Conservation (phyloP, 2,888 invertebrate genomes). For the Hirudinaria manillensis region DNA sequence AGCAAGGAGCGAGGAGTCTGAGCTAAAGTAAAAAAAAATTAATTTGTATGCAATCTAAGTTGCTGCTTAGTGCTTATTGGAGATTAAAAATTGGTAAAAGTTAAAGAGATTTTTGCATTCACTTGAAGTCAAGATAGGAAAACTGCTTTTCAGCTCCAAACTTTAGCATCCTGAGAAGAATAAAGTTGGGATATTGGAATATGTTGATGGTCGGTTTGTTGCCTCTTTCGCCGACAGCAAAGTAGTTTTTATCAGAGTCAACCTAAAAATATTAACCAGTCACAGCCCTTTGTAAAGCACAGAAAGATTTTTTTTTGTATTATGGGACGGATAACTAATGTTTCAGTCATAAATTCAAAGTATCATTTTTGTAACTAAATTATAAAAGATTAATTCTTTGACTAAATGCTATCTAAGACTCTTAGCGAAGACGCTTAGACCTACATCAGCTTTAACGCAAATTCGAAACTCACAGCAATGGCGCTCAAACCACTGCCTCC, state of each 20-base stretch:
- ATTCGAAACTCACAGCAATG: conserved; percentile 62
- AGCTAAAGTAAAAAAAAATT: conserved; percentile 57
- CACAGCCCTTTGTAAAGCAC: no score
- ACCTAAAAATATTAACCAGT: conserved; percentile 42
- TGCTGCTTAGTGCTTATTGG: no score
- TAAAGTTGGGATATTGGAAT: conserved; percentile 75
- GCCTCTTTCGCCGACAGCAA: conserved; percentile 81
- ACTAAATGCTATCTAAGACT: no score
- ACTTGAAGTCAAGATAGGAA: conserved; percentile 62
- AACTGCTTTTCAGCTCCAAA: conserved; percentile 71
- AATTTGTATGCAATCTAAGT: neutral
- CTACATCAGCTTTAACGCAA: neutral
- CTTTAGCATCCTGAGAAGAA: conserved; percentile 66
- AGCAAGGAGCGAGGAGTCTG: conserved; percentile 72
- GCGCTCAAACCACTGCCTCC: conserved; percentile 76
- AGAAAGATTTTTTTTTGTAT: no score
- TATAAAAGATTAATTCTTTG: no score
- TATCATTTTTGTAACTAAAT: no score
- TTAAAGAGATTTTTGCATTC: no score
- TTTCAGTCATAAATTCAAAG: no score
- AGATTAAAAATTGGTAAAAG: no score
- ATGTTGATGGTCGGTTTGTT: conserved; percentile 69
- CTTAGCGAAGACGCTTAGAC: no score
- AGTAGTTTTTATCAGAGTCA: conserved; percentile 60
- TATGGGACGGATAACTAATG: no score